phyloP scores from a whole-genome alignment of 2,113 vertebrate species.

The Bagarius yarrelli region DNA sequence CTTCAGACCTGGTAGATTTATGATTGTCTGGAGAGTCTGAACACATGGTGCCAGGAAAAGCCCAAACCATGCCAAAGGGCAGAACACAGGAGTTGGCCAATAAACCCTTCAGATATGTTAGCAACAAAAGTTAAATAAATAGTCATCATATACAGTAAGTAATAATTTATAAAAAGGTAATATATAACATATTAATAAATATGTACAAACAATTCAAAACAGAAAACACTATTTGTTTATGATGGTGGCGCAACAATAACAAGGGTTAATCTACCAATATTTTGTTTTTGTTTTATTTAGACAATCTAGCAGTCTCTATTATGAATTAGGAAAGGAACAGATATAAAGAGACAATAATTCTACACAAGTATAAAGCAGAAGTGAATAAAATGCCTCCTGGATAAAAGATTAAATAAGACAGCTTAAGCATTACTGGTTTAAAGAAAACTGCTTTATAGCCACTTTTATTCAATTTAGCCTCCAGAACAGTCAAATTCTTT shows the following conservation, averaged over 20 bases:
- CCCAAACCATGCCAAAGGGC: conserved; percentile 5
- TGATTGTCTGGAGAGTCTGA: conserved; percentile 61
- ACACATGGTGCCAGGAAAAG: conserved; percentile 22
- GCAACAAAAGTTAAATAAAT: background rate
- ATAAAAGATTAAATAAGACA: conserved; percentile 2
- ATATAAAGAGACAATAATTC: background rate
- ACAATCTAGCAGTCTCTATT: background rate
- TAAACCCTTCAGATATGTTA: conserved; percentile 15
- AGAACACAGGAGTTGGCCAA: background rate
- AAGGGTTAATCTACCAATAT: background rate
- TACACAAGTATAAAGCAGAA: background rate
- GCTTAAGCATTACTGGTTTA: background rate
- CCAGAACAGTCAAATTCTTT: background rate
- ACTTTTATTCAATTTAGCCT: background rate
- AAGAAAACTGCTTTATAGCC: conserved; percentile 6
- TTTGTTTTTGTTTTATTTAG: background rate
- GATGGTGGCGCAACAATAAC: background rate
- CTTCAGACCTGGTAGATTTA: conserved; percentile 72
- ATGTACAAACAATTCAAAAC: background rate
- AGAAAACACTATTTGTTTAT: background rate
- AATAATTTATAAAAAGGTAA: background rate
- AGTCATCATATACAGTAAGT: background rate
- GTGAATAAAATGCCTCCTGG: background rate
- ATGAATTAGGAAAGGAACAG: background rate
- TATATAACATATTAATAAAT: background rate